phyloP scores from a whole-genome alignment of 2,888 invertebrate species.

The Gasteruption jaculator region DNA sequence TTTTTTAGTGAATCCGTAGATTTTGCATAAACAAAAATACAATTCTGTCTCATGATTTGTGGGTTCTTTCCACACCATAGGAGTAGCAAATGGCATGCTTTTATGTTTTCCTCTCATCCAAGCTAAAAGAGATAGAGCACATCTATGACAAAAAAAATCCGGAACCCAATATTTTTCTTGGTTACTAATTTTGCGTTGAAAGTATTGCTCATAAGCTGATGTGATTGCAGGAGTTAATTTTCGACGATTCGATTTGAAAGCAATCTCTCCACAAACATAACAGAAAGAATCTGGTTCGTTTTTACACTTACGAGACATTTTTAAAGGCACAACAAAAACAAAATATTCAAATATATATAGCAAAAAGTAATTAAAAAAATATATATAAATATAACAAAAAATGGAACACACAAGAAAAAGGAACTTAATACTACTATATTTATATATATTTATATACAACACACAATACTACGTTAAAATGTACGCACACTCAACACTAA shows the following conservation, averaged over 20 bases:
- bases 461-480: too few species aligned
- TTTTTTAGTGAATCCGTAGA: slow-evolving; percentile 17
- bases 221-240: slow-evolving; percentile 19
- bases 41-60: slow-evolving; percentile 34
- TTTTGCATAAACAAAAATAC: slow-evolving; percentile 34
- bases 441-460: too few species aligned
- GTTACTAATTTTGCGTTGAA: slow-evolving; percentile 21
- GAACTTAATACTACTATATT: too few species aligned
- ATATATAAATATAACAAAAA: too few species aligned
- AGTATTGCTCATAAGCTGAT: slow-evolving; percentile 34
- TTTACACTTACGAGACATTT: too few species aligned
- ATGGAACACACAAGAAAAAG: too few species aligned
- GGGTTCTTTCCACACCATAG: slow-evolving; percentile 34
- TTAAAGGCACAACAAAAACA: too few species aligned
- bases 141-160: slow-evolving; percentile 26
- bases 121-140: slow-evolving; percentile 14
- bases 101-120: slow-evolving; percentile 22
- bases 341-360: too few species aligned
- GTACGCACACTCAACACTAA: too few species aligned
- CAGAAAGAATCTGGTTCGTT: slow-evolving; percentile 14
- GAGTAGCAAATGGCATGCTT: slow-evolving; percentile 29
- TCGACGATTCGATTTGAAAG: slow-evolving; percentile 21
- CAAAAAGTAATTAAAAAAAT: too few species aligned
- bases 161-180: slow-evolving; percentile 28
- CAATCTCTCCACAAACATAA: slow-evolving; percentile 23